Evolutionary conservation across 2,888 invertebrate genomes (phyloP).

Genomic region (Mesorhabditis belari): DNA sequence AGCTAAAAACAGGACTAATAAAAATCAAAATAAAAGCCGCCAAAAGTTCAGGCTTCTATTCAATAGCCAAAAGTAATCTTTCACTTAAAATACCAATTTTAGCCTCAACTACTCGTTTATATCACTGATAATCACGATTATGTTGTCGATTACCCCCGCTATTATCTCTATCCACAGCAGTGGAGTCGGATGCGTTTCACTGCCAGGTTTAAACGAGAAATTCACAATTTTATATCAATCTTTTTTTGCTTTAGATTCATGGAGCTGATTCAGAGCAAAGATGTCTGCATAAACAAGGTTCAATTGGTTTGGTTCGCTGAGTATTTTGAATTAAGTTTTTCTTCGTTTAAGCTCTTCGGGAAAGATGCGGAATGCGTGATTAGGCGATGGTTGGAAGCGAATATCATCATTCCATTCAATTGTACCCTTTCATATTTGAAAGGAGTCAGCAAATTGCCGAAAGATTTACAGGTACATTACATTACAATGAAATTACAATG

Average conservation of each 20-base stretch:
- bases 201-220: conserved; percentile 7
- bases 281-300: conserved; percentile 25
- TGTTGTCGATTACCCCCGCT: conserved; percentile 47
- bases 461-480: conserved; percentile 16
- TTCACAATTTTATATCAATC: too few relatives aligned
- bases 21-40: too few relatives aligned
- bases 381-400: conserved; percentile 41
- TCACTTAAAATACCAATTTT: conserved; percentile 8
- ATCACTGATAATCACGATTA: conserved; percentile 47
- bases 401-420: conserved; percentile 43
- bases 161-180: conserved; percentile 45
- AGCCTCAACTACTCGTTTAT: conserved; percentile 45
- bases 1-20: too few relatives aligned
- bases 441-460: conserved; percentile 21
- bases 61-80: too few relatives aligned
- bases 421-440: conserved; percentile 41
- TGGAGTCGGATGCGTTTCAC: conserved; percentile 42
- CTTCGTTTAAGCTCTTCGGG: conserved; percentile 21
- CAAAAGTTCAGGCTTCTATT: too few relatives aligned
- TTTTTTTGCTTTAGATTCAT: conserved; percentile 21
- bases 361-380: conserved; percentile 45
- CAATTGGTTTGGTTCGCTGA: conserved; percentile 1
- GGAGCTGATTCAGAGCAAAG: conserved; percentile 29
- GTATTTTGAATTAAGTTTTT: not conserved
- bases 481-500: too few relatives aligned